These are phyloP conservation scores for Notospermus geniculatus DNA, from an alignment of 1,140 invertebrate genomes.

Conservation along the genomic window DNA sequence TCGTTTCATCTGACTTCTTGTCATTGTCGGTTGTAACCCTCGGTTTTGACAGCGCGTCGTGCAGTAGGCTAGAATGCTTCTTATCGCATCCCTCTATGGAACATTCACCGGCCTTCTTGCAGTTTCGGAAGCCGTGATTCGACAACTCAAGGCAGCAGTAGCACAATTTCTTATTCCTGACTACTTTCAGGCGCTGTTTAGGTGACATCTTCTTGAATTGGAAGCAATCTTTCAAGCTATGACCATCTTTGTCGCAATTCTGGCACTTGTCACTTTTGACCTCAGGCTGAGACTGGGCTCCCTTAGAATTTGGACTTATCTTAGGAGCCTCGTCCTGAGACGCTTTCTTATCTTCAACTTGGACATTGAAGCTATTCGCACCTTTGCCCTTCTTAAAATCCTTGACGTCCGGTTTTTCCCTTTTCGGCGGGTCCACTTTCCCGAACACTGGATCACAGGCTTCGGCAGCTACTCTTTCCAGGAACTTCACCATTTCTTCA, in stretches of 20 bases:
- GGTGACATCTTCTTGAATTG: not conserved
- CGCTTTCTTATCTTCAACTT: not conserved
- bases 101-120: not conserved
- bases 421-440: not conserved
- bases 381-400: not conserved
- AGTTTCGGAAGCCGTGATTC: not conserved
- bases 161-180: not conserved
- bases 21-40: too few species aligned
- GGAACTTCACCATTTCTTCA: not conserved
- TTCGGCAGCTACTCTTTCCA: not conserved
- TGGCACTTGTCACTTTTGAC: too few species aligned
- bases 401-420: not conserved
- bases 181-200: not conserved
- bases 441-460: not conserved
- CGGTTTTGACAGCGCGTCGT: too few species aligned
- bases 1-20: not conserved
- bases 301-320: too few species aligned
- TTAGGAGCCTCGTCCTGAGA: not conserved
- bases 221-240: not conserved
- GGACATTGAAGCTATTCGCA: not conserved
- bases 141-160: not conserved
- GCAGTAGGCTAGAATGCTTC: not conserved
- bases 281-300: too few species aligned
- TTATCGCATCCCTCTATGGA: not conserved
- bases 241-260: not conserved